phyloP scores from a whole-genome alignment of 1,140 invertebrate genomes.

The Eriosoma lanigerum region DNA sequence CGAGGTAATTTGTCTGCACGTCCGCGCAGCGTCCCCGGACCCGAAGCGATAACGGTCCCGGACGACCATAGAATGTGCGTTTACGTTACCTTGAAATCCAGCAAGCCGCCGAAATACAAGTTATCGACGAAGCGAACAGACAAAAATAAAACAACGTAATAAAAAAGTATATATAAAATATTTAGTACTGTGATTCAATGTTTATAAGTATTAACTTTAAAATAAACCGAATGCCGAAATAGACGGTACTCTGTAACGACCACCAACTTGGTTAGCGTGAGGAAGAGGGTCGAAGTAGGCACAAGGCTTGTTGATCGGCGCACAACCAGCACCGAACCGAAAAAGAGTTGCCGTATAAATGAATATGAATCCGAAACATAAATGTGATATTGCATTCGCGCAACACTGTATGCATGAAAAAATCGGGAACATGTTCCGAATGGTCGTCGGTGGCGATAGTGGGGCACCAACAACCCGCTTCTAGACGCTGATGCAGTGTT shows the following conservation, averaged over 20 bases:
- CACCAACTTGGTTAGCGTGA: neutral
- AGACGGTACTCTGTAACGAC: constrained; percentile 33
- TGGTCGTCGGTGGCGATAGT: neutral
- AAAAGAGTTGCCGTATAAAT: constrained; percentile 5
- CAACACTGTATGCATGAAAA: constrained; percentile 40
- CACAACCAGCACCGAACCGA: neutral
- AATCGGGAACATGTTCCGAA: constrained; percentile 21
- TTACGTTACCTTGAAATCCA: constrained; percentile 11
- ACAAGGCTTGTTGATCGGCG: constrained; percentile 44
- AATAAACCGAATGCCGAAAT: constrained; percentile 3
- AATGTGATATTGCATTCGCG: constrained; percentile 7
- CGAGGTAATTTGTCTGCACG: neutral
- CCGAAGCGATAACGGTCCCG: neutral
- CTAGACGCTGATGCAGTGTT: constrained; percentile 22
- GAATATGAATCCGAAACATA: neutral
- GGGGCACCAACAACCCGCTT: constrained; percentile 9
- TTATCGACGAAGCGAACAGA: too few species aligned
- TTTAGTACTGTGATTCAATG: too few species aligned
- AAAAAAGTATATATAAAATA: neutral
- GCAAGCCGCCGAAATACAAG: neutral
- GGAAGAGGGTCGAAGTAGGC: neutral
- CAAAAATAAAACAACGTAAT: neutral
- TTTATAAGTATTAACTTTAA: too few species aligned
- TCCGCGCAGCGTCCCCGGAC: neutral
- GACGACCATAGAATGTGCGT: neutral